Conservation (phyloP, 64 coral and sea anemone species). For the Montipora capricornis region DNA sequence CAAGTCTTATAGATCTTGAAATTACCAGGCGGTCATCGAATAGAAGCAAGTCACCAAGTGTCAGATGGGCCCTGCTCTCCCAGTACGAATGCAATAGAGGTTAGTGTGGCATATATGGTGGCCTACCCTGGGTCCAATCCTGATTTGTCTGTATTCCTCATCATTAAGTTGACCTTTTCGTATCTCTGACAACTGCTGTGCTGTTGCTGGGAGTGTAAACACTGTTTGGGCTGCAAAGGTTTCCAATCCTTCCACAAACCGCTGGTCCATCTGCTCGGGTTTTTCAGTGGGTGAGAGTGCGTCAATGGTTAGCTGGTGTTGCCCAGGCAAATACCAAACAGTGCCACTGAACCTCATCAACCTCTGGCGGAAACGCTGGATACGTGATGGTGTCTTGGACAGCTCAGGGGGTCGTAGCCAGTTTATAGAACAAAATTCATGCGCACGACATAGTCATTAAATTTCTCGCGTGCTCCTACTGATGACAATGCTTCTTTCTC, state of each 20-base stretch:
- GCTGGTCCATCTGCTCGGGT: background rate
- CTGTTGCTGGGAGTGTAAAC: constrained; percentile 20
- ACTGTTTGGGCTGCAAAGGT: constrained; percentile 37
- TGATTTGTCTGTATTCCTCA: too few species aligned
- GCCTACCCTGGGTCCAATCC: constrained; percentile 40
- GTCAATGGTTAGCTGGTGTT: too few species aligned
- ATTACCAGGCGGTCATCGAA: too few species aligned
- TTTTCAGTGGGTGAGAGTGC: background rate
- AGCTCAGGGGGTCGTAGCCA: too few species aligned
- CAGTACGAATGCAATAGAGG: background rate
- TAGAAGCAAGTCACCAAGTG: background rate
- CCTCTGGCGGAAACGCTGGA: too few species aligned
- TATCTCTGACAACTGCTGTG: constrained; percentile 37
- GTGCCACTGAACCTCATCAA: background rate
- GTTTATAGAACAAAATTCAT: background rate
- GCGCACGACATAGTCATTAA: constrained; percentile 35
- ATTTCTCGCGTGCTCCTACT: background rate
- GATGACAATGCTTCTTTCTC: too few species aligned
- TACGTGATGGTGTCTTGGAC: too few species aligned
- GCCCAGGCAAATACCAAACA: too few species aligned
- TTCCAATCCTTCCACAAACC: constrained; percentile 37
- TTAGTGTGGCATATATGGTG: constrained; percentile 46
- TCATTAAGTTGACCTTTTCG: constrained; percentile 20
- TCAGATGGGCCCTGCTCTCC: background rate
- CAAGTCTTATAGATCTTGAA: too few species aligned